These are phyloP conservation scores for Phyllostomus discolor DNA, from an alignment of 2,113 vertebrate species.

Conservation along the genomic window DNA sequence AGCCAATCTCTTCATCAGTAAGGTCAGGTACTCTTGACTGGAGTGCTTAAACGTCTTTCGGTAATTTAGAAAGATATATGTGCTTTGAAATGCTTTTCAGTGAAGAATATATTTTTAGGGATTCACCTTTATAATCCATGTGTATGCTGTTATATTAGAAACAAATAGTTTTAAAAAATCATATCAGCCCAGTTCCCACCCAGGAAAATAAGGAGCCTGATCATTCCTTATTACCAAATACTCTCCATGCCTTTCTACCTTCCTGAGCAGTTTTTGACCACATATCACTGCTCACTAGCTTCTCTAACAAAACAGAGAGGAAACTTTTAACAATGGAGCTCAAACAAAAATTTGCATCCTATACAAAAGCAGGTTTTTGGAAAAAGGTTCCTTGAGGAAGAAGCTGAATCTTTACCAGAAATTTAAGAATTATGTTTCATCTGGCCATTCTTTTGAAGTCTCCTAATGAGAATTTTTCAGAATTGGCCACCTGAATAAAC, in stretches of 20 bases:
- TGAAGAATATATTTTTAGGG: neutral
- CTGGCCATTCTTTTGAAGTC: neutral
- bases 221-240: neutral
- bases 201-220: neutral
- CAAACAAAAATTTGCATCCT: neutral
- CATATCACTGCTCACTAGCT: neutral
- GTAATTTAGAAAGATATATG: neutral
- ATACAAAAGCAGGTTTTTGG: neutral
- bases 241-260: neutral
- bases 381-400: neutral
- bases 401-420: neutral
- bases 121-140: neutral
- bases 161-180: neutral
- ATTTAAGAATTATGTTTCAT: constrained; percentile 1
- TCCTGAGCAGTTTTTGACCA: neutral
- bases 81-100: neutral
- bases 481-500: neutral
- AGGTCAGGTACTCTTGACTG: neutral
- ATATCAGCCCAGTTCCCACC: neutral
- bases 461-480: constrained; percentile 1
- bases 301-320: neutral
- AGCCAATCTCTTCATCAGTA: neutral
- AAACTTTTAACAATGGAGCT: neutral
- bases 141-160: neutral
- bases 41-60: neutral